A percentile compares a stretch with the other conserved stretches of the same genome.
Evolutionary conservation across 2,797 vertebrate species (phyloP).

Genomic region (Ambastaia sidthimunki): DNA sequence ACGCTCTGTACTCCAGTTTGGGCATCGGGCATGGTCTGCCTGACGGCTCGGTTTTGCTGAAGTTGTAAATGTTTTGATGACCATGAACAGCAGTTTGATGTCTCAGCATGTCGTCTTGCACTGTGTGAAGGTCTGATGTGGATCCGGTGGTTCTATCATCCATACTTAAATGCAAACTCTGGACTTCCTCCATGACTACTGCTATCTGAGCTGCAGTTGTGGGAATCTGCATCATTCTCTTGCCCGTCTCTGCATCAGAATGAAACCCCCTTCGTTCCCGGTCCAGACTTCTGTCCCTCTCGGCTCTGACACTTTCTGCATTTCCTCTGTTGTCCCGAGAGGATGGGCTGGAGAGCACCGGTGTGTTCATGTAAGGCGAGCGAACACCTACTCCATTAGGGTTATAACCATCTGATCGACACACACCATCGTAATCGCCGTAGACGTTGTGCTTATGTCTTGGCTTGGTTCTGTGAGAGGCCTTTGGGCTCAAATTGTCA

Average conservation of each 20-base stretch:
- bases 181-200: slow-evolving; percentile 88
- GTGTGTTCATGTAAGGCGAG: slow-evolving; percentile 87
- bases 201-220: slow-evolving; percentile 80
- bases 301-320: slow-evolving; percentile 77
- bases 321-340: slow-evolving; percentile 79
- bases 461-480: slow-evolving; percentile 85
- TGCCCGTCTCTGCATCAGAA: slow-evolving; percentile 77
- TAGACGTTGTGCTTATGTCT: slow-evolving; percentile 85
- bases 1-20: slow-evolving; percentile 88
- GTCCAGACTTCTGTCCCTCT: slow-evolving; percentile 84
- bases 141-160: slow-evolving; percentile 81
- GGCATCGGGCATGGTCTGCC: slow-evolving; percentile 80
- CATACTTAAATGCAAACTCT: slow-evolving; percentile 79
- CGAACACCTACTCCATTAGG: slow-evolving; percentile 79
- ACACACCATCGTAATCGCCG: slow-evolving; percentile 80
- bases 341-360: slow-evolving; percentile 86
- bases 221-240: slow-evolving; percentile 83
- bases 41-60: slow-evolving; percentile 79
- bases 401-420: slow-evolving; percentile 81
- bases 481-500: slow-evolving; percentile 95
- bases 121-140: slow-evolving; percentile 76
- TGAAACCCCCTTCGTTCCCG: slow-evolving; percentile 81
- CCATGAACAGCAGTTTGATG: slow-evolving; percentile 75
- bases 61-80: slow-evolving; percentile 80
- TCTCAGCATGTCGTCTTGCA: slow-evolving; percentile 81